These are phyloP conservation scores for Xestia rhomboidea DNA, from an alignment of 2,888 invertebrate genomes.

Conservation along the genomic window DNA sequence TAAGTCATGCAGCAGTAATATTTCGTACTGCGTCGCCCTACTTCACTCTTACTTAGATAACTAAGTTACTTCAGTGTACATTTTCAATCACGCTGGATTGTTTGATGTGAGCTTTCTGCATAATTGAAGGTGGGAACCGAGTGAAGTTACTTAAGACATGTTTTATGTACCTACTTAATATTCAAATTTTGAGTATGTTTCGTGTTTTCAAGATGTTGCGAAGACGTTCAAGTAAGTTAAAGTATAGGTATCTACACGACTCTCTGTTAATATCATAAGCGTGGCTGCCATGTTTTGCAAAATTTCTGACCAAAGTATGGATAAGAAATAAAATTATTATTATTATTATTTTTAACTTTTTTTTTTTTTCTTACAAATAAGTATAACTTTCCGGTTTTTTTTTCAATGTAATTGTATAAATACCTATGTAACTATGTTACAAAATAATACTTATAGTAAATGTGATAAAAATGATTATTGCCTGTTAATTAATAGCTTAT, in stretches of 20 bases:
- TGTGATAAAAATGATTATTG: no score
- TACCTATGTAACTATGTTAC: no score
- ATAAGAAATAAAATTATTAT: no score
- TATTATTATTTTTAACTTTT: no score
- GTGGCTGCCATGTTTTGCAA: background rate
- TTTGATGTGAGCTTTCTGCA: slow-evolving; percentile 37
- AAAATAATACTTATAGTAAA: no score
- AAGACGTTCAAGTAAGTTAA: background rate
- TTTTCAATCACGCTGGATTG: slow-evolving; percentile 41
- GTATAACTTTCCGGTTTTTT: no score
- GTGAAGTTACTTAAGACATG: background rate
- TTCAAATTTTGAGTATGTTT: background rate
- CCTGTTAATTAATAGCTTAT: no score
- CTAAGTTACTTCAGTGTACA: slow-evolving; percentile 24
- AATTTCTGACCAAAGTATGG: no score
- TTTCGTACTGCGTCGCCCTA: slow-evolving; percentile 14
- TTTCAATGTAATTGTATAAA: no score
- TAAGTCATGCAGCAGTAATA: slow-evolving; percentile 2
- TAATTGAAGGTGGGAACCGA: slow-evolving; percentile 19
- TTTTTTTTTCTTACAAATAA: no score
- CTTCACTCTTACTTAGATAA: slow-evolving; percentile 7
- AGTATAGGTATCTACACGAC: background rate
- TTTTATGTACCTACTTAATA: slow-evolving; percentile 11
- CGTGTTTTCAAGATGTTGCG: slow-evolving; percentile 3
- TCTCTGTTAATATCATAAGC: background rate